Percentiles rank a stretch among this genome's conserved stretches.
These are phyloP conservation scores for Drosophila tani DNA, from an alignment of 1,140 invertebrate species.

Conservation along the genomic window DNA sequence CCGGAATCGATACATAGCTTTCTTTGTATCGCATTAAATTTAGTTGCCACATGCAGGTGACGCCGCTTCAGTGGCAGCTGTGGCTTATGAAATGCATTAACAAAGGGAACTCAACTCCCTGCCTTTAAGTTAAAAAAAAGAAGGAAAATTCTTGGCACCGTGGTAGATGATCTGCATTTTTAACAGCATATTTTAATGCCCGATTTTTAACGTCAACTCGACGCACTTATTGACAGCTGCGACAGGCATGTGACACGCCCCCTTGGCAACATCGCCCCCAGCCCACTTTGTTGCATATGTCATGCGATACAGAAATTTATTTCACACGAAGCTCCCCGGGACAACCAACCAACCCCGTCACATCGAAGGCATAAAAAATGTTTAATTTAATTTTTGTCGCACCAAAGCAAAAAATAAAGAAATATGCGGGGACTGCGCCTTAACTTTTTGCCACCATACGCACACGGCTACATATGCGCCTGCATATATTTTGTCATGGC, in stretches of 20 bases:
- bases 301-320: slow-evolving; percentile 82
- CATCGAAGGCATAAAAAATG: slow-evolving; percentile 69
- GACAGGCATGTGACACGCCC: slow-evolving; percentile 58
- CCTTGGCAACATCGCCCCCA: no score
- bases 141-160: slow-evolving; percentile 8
- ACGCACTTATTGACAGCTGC: slow-evolving; percentile 81
- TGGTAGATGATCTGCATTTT: slow-evolving; percentile 68
- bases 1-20: slow-evolving; percentile 50
- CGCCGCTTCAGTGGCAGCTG: slow-evolving; percentile 47
- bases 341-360: not conserved
- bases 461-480: slow-evolving; percentile 3
- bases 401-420: slow-evolving; percentile 45
- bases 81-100: slow-evolving; percentile 78
- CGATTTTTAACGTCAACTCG: slow-evolving; percentile 80
- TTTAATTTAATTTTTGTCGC: slow-evolving; percentile 74
- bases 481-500: slow-evolving; percentile 47
- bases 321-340: slow-evolving; percentile 41
- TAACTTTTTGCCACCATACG: slow-evolving; percentile 19
- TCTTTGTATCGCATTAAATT: slow-evolving; percentile 68
- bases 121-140: not conserved
- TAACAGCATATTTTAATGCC: slow-evolving; percentile 82
- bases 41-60: slow-evolving; percentile 62
- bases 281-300: slow-evolving; percentile 75
- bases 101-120: slow-evolving; percentile 36
- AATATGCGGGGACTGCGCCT: slow-evolving; percentile 24